phyloP scores from a whole-genome alignment of 2,113 vertebrate genomes.

The Ailuropoda melanoleuca region DNA sequence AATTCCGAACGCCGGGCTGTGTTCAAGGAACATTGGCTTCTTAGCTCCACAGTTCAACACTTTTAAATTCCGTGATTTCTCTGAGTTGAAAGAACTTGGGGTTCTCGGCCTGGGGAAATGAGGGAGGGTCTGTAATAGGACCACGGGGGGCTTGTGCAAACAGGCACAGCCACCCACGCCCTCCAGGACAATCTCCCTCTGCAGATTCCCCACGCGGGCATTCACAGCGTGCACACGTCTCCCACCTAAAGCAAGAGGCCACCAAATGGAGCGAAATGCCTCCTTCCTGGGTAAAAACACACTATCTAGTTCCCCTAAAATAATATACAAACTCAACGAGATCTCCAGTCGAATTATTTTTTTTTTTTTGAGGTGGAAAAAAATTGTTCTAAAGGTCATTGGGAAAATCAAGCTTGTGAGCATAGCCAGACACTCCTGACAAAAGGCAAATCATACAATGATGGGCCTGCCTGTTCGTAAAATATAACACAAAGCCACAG shows the following conservation, averaged over 20 bases:
- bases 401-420: rapidly evolving
- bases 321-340: background rate
- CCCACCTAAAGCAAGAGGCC: rapidly evolving
- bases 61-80: background rate
- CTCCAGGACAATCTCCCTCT: rapidly evolving
- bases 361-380: background rate
- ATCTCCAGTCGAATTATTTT: rapidly evolving
- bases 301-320: background rate
- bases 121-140: rapidly evolving
- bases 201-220: rapidly evolving
- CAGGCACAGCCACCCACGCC: rapidly evolving
- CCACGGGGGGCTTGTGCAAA: background rate
- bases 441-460: rapidly evolving
- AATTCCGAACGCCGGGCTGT: no score
- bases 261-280: rapidly evolving
- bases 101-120: no score
- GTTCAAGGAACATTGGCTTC: rapidly evolving
- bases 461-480: rapidly evolving
- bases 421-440: rapidly evolving
- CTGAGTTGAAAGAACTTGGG: rapidly evolving
- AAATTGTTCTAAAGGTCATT: background rate
- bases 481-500: background rate
- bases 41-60: rapidly evolving
- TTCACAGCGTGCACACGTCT: rapidly evolving
- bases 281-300: no score